Evolutionary conservation across 2,113 vertebrate species (phyloP).

Genomic region (Heterochromis multidens): DNA sequence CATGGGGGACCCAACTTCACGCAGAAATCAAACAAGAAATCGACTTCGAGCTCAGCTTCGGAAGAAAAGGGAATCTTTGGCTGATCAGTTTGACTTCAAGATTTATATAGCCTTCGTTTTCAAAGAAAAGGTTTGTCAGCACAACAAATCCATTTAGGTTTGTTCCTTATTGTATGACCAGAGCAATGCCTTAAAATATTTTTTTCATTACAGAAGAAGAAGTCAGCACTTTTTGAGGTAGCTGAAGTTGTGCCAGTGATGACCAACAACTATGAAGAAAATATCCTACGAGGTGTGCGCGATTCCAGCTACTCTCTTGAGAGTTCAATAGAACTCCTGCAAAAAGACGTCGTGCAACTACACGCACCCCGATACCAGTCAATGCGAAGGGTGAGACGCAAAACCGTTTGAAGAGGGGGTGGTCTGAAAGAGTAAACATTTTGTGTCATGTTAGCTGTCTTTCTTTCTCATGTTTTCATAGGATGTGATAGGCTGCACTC

Average conservation of each 20-base stretch:
- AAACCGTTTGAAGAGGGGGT: not conserved
- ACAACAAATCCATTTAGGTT: not conserved
- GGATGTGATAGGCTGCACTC: constrained; percentile 99
- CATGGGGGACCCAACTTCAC: constrained; percentile 99
- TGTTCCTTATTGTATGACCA: not conserved
- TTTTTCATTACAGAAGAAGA: constrained; percentile 85
- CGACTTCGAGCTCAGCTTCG: constrained; percentile 99
- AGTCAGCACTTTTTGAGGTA: constrained; percentile 98
- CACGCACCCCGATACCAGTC: constrained; percentile 99
- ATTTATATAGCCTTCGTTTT: constrained; percentile 99
- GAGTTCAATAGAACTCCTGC: constrained; percentile 97
- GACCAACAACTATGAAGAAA: constrained; percentile 99
- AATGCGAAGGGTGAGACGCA: constrained; percentile 90
- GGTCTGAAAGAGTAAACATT: no score
- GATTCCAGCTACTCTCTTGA: constrained; percentile 96
- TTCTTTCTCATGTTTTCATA: constrained; percentile 35
- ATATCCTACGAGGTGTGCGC: constrained; percentile 96
- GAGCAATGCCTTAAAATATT: not conserved
- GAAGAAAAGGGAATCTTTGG: constrained; percentile 99
- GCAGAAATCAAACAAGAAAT: constrained; percentile 99
- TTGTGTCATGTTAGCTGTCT: not conserved
- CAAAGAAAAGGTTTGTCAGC: constrained; percentile 93
- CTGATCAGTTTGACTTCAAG: constrained; percentile 99
- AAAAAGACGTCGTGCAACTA: constrained; percentile 98
- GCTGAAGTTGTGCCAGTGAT: constrained; percentile 99